Percentiles rank a stretch among this genome's conserved stretches.
These are phyloP conservation scores for Bryconaethiops microstoma DNA, from an alignment of 2,797 vertebrate genomes.

Conservation along the genomic window DNA sequence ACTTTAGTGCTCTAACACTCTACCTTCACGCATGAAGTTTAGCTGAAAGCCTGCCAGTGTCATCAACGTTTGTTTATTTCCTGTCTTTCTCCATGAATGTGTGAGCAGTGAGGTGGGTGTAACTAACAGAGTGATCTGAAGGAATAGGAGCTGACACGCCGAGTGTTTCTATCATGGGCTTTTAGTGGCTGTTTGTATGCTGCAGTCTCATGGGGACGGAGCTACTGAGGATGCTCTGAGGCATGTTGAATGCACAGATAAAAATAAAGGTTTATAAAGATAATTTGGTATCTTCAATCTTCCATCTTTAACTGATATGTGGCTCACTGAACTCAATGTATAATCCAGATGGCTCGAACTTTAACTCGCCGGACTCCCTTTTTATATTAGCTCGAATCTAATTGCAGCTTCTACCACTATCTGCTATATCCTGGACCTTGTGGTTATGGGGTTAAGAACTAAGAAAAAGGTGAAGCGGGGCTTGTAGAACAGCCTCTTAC, in stretches of 20 bases:
- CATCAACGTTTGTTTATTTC: slow-evolving; percentile 49
- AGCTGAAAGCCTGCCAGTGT: slow-evolving; percentile 49
- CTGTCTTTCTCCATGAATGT: slow-evolving; percentile 44
- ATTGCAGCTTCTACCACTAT: not conserved
- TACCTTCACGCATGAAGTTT: slow-evolving; percentile 35
- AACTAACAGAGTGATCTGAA: slow-evolving; percentile 54
- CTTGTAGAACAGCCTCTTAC: not conserved
- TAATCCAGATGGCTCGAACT: not conserved
- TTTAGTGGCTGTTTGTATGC: slow-evolving; percentile 50
- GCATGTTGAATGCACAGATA: slow-evolving; percentile 9
- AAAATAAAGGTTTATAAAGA: slow-evolving; percentile 28
- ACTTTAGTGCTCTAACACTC: slow-evolving; percentile 28
- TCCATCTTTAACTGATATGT: not conserved
- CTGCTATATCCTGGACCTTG: not conserved
- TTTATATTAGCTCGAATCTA: not conserved
- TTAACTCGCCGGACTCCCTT: not conserved
- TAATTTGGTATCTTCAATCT: not conserved
- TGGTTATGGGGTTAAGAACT: not conserved
- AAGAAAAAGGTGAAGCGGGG: not conserved
- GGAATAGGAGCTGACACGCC: slow-evolving; percentile 56
- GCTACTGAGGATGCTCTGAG: slow-evolving; percentile 27
- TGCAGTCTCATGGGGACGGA: not conserved
- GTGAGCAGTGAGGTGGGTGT: slow-evolving; percentile 30
- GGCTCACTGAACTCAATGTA: slow-evolving; percentile 14
- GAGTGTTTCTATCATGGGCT: slow-evolving; percentile 53